phyloP scores from a whole-genome alignment of 1,140 invertebrate species.

The Neodiprion lecontei region DNA sequence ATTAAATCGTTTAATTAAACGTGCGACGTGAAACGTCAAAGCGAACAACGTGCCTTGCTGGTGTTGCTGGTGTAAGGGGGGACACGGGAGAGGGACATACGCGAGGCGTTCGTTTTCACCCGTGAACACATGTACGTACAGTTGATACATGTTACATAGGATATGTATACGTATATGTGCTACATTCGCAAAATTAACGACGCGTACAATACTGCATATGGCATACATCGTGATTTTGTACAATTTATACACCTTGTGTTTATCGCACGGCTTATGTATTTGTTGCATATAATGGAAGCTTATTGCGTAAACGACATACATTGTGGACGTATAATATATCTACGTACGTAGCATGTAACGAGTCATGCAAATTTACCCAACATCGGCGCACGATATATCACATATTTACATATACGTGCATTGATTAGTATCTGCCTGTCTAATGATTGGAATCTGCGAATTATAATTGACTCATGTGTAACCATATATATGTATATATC shows the following conservation, averaged over 20 bases:
- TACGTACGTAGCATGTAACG: too few species aligned
- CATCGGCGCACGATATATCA: too few species aligned
- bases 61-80: neutral
- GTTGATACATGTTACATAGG: too few species aligned
- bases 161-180: neutral
- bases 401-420: neutral
- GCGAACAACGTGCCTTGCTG: neutral
- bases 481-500: neutral
- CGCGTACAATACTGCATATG: too few species aligned
- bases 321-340: too few species aligned
- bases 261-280: too few species aligned
- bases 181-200: neutral
- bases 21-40: neutral
- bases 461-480: neutral
- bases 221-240: too few species aligned
- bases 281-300: too few species aligned
- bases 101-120: neutral
- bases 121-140: too few species aligned
- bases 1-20: conserved; percentile 5
- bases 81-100: neutral
- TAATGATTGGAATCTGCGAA: neutral
- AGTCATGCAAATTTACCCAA: too few species aligned
- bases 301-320: too few species aligned
- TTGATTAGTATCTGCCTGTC: neutral
- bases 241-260: too few species aligned